phyloP scores from a whole-genome alignment of 2,888 invertebrate species.

The Athalia rosae region DNA sequence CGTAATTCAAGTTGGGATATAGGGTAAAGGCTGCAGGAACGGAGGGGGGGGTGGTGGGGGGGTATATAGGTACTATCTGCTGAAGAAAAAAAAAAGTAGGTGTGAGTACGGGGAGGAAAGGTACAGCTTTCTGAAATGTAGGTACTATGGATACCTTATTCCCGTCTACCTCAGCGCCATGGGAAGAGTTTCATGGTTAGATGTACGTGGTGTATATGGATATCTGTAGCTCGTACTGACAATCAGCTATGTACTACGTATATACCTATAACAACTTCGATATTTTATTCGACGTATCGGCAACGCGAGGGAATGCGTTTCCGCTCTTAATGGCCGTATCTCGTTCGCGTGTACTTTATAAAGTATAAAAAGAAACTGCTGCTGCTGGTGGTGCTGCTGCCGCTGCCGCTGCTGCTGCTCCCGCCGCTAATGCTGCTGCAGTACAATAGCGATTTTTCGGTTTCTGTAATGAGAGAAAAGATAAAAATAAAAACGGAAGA shows the following conservation, averaged over 20 bases:
- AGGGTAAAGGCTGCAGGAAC: constrained; percentile 19
- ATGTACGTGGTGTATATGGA: neutral
- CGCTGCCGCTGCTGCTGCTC: neutral
- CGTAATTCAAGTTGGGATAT: constrained; percentile 28
- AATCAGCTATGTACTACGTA: no score
- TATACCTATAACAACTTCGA: no score
- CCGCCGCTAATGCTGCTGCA: constrained; percentile 3
- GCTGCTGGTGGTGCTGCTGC: neutral
- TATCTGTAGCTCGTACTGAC: constrained; percentile 2
- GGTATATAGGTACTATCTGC: constrained; percentile 12
- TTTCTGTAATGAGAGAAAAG: neutral
- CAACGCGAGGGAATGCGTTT: no score
- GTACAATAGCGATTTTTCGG: neutral
- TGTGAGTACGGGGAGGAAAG: no score
- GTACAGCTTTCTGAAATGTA: neutral
- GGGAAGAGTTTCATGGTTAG: constrained; percentile 6
- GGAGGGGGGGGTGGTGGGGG: no score
- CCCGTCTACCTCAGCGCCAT: neutral
- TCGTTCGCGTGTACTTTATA: no score
- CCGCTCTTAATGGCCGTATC: no score
- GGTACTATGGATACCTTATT: neutral
- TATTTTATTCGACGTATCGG: no score
- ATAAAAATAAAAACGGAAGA: neutral
- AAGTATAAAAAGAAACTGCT: neutral
- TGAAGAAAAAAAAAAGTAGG: no score